These are phyloP conservation scores for Drymonia ruficornis DNA, from an alignment of 2,888 invertebrate genomes.

Conservation along the genomic window DNA sequence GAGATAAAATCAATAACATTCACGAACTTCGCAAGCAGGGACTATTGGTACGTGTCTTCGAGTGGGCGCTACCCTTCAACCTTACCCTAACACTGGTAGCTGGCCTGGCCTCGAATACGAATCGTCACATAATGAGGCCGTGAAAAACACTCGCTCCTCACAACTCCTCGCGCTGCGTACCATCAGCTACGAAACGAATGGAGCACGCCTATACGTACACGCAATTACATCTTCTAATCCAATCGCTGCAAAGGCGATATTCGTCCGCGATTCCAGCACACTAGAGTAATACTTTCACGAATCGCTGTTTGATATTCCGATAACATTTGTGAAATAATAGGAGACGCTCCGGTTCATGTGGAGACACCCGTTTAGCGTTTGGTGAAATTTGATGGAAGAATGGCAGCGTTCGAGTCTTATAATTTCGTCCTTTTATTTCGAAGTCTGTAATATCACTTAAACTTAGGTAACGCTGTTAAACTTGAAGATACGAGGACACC, in stretches of 20 bases:
- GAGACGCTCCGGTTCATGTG: conserved; percentile 60
- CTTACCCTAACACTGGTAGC: conserved; percentile 57
- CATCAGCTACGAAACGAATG: conserved; percentile 50
- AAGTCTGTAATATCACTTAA: conserved; percentile 29
- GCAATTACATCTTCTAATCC: conserved; percentile 49
- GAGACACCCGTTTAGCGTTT: conserved; percentile 56
- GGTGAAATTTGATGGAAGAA: conserved; percentile 56
- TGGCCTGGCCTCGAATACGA: conserved; percentile 72
- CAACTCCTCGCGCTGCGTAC: conserved; percentile 57
- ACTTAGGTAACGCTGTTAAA: conserved; percentile 33
- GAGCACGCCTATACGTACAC: conserved; percentile 36
- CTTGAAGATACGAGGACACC: conserved; percentile 18
- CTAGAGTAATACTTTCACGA: conserved; percentile 39
- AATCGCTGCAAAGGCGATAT: conserved; percentile 41
- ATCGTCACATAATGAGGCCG: conserved; percentile 76
- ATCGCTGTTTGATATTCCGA: conserved; percentile 76
- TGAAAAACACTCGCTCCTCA: conserved; percentile 78
- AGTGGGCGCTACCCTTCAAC: conserved; percentile 52
- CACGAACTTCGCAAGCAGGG: conserved; percentile 54
- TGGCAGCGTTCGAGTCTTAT: conserved; percentile 33
- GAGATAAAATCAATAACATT: conserved; percentile 58
- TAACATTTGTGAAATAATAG: conserved; percentile 76
- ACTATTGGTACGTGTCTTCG: conserved; percentile 52
- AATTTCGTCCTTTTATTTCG: conserved; percentile 45
- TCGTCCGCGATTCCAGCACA: conserved; percentile 23